Evolutionary conservation across 2,797 vertebrate genomes (phyloP), one percentile per base, ranked within the genome.

Genomic region (Calcarius lapponicus): DNA sequence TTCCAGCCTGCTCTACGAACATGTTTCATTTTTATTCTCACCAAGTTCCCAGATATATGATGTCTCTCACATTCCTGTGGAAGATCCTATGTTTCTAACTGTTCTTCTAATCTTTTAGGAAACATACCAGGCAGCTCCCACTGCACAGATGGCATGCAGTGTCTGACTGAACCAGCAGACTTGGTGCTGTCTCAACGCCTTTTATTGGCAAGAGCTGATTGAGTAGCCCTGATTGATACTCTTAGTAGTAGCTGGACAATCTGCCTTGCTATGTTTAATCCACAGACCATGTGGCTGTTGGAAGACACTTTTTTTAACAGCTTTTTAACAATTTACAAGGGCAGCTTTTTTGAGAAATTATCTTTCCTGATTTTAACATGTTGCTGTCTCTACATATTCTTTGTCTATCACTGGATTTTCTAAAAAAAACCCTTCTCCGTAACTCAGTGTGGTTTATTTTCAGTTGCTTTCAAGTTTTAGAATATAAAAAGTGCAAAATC

Each of bases 181-280:
- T 86, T 79, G 80, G 71, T 72, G 76, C 51, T 86, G 82, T 90
- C 90, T 90, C 80, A 51, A 10, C 81, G 90, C 48, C 47, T 90
- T 91, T 82, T 76, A 93, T 93, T 90, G 93, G 94, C 75, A 88
- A 88, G 60, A 76, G 81, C 19, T 81, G 92, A 90, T 64, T 86
- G 83, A 95, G 53, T 90, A 94, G 83, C 74, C 89, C 82, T 93
- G 87, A 96, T 36, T 88, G 87, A 94, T 96, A 96, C 92, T 81
- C 70, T 48, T 76, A 84, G 80, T 90, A 86, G 58, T 96, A 91
- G 75, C 57, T 96, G 95, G 95, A 93, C 95, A 97, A 95, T 96
- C 95, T 96, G 96, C 94, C 72, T 96, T 92, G 92, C 75, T 94
- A 65, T 94, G 95, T 93, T 96, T 94, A 97, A 95, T 91, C 81